These are phyloP conservation scores for Cistogaster globosa DNA, from an alignment of 2,888 invertebrate genomes.

Conservation along the genomic window DNA sequence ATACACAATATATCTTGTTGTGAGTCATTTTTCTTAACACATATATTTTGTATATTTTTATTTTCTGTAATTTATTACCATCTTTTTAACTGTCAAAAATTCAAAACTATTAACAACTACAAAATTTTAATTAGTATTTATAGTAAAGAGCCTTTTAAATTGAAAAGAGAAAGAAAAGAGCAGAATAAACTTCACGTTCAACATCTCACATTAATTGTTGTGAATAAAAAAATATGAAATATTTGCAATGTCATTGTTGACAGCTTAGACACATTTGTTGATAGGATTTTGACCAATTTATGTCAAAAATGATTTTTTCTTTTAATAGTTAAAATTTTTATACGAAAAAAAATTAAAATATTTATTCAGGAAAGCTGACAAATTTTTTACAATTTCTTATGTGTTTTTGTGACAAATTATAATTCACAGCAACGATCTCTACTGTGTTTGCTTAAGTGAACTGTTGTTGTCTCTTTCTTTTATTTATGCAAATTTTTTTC, in stretches of 20 bases:
- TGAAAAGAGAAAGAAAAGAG: constrained; percentile 4
- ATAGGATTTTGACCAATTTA: constrained; percentile 73
- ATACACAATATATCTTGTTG: constrained; percentile 39
- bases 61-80: constrained; percentile 68
- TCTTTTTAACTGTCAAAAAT: constrained; percentile 71
- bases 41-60: constrained; percentile 23
- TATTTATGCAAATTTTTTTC: constrained; percentile 62
- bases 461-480: constrained; percentile 31
- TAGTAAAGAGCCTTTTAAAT: background rate
- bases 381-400: constrained; percentile 57
- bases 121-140: constrained; percentile 26
- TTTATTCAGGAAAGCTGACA: constrained; percentile 61
- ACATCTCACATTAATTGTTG: constrained; percentile 47
- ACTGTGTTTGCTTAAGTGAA: background rate
- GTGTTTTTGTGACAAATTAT: constrained; percentile 53
- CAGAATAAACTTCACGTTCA: constrained; percentile 25
- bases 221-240: constrained; percentile 52
- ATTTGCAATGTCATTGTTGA: constrained; percentile 73
- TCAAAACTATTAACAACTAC: constrained; percentile 53
- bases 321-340: constrained; percentile 18
- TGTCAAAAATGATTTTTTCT: constrained; percentile 70
- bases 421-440: constrained; percentile 31
- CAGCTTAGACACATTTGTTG: constrained; percentile 73
- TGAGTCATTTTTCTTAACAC: constrained; percentile 24
- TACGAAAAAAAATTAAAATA: constrained; percentile 14